Conservation (phyloP, 2,797 vertebrate genomes). For the Scolopax rusticola region DNA sequence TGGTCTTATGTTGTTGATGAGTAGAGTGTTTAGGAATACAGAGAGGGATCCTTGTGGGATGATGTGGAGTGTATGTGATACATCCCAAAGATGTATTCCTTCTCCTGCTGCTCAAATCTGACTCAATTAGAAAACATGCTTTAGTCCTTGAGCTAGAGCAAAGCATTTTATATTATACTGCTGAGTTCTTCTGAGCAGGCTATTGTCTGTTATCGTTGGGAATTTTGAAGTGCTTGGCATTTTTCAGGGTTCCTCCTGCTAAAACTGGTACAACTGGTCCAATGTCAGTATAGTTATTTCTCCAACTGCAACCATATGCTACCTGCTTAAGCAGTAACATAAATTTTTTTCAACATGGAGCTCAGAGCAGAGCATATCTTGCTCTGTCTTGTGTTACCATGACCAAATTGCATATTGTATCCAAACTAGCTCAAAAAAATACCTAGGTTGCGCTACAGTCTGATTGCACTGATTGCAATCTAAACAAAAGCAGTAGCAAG, state of each 20-base stretch:
- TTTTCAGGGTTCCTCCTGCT: not conserved
- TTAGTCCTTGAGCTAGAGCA: not conserved
- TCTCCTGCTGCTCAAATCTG: not conserved
- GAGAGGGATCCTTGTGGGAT: not conserved
- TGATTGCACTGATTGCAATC: not conserved
- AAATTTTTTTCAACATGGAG: not conserved
- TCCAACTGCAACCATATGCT: not conserved
- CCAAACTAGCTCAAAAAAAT: not conserved
- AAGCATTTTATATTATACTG: not conserved
- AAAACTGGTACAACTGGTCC: not conserved
- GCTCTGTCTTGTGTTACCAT: not conserved
- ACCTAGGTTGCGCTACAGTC: accelerated
- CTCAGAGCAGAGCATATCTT: not conserved
- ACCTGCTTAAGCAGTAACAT: not conserved
- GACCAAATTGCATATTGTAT: not conserved
- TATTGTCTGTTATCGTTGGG: not conserved
- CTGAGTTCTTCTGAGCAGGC: not conserved
- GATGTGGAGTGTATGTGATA: not conserved
- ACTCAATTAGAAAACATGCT: not conserved
- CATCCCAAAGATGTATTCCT: not conserved
- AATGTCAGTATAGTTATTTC: not conserved
- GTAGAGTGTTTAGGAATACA: not conserved
- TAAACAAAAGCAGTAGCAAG: not conserved
- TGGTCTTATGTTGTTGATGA: not conserved
- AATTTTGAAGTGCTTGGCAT: not conserved